Evolutionary conservation across 92 coral and sea anemone species (phyloP).

Genomic region (Chrysogorgia sp.): DNA sequence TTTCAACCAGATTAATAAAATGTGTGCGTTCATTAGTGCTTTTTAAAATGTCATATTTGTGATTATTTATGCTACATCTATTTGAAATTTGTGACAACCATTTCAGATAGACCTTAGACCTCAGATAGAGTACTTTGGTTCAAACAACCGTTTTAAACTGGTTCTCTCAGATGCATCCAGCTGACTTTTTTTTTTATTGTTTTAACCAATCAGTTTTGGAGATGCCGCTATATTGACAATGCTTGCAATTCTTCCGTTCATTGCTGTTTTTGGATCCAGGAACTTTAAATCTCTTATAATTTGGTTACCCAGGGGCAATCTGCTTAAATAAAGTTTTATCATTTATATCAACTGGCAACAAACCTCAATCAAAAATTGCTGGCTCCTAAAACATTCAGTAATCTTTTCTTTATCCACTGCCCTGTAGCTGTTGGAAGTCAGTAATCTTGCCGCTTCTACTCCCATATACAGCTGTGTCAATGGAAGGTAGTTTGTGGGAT

Average conservation of each 20-base stretch:
- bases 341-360: constrained; percentile 33
- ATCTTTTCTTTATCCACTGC: constrained; percentile 16
- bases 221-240: constrained; percentile 8
- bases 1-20: too few relatives aligned
- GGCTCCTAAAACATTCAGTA: constrained; percentile 15
- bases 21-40: too few relatives aligned
- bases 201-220: too few relatives aligned
- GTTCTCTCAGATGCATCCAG: too few relatives aligned
- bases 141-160: too few relatives aligned
- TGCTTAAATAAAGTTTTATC: too few relatives aligned
- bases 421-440: constrained; percentile 6
- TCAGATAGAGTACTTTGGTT: too few relatives aligned
- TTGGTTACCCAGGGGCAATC: constrained; percentile 12
- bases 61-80: too few relatives aligned
- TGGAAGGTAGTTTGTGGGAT: constrained; percentile 26
- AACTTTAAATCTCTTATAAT: not conserved
- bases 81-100: too few relatives aligned
- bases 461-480: constrained; percentile 24
- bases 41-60: too few relatives aligned
- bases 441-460: constrained; percentile 23
- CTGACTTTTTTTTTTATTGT: too few relatives aligned
- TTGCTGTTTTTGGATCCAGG: constrained; percentile 29
- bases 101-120: too few relatives aligned
- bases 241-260: constrained; percentile 23
- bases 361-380: constrained; percentile 30